phyloP scores from a whole-genome alignment of 1,140 invertebrate genomes.

The Drosophila tsacasi region DNA sequence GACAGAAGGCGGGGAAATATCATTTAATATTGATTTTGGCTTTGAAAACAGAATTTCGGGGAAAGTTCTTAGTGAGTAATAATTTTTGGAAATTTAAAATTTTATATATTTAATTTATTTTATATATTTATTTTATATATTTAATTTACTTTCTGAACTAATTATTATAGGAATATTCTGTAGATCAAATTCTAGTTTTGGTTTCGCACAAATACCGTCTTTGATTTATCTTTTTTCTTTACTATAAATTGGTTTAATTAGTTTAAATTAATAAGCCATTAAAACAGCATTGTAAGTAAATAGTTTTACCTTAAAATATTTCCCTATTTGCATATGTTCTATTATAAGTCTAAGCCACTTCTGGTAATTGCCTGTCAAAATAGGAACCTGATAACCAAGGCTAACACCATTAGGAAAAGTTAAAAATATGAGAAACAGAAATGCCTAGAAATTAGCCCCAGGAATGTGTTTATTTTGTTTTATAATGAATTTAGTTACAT shows the following conservation, averaged over 20 bases:
- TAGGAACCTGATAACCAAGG: neutral
- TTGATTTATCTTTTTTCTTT: too few relatives aligned
- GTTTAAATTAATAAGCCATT: rapidly evolving
- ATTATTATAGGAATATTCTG: too few relatives aligned
- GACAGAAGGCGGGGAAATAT: neutral
- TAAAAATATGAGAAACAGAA: neutral
- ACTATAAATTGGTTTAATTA: too few relatives aligned
- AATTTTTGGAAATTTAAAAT: neutral
- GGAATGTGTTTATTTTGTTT: neutral
- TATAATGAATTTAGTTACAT: neutral
- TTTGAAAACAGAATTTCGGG: neutral
- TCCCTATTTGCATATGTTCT: neutral
- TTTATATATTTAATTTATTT: too few relatives aligned
- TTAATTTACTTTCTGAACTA: neutral
- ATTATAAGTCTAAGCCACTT: neutral
- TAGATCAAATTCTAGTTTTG: too few relatives aligned
- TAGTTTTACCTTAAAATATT: neutral
- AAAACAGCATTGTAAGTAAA: too few relatives aligned
- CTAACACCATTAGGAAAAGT: neutral
- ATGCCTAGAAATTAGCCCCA: neutral
- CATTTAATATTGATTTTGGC: neutral
- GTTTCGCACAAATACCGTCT: too few relatives aligned
- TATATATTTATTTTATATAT: too few relatives aligned
- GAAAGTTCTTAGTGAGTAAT: neutral
- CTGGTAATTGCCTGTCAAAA: too few relatives aligned